These are phyloP conservation scores for Conopomorpha cramerella DNA, from an alignment of 1,140 invertebrate genomes.

Conservation along the genomic window DNA sequence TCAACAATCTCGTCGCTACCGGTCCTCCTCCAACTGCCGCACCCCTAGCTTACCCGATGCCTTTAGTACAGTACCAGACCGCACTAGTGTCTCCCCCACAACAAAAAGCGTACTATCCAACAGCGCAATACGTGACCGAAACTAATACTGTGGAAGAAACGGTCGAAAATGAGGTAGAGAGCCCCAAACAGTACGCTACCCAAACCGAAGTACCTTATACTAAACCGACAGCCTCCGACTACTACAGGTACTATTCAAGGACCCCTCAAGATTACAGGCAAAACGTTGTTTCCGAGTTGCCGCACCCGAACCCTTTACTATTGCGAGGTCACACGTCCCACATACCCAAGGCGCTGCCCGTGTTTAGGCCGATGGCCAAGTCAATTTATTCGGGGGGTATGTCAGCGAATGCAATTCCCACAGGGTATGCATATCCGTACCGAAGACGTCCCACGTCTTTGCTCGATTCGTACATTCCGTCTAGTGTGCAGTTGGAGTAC, in stretches of 20 bases:
- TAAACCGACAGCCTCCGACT: constrained; percentile 24
- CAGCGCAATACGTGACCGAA: constrained; percentile 15
- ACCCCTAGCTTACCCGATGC: constrained; percentile 31
- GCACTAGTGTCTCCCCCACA: constrained; percentile 9
- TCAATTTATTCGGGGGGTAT: constrained; percentile 19
- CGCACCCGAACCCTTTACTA: constrained; percentile 33
- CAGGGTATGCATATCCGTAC: constrained; percentile 17
- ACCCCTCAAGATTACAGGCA: constrained; percentile 28
- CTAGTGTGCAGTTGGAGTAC: constrained; percentile 48
- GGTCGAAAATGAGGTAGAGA: constrained; percentile 19
- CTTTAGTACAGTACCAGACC: constrained; percentile 27
- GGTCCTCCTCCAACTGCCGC: constrained; percentile 6
- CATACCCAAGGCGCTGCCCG: constrained; percentile 35
- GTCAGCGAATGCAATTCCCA: constrained; percentile 16
- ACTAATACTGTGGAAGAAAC: constrained; percentile 25
- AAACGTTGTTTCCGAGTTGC: constrained; percentile 20
- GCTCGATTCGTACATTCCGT: constrained; percentile 54
- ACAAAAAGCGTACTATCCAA: constrained; percentile 5
- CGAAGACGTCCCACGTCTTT: constrained; percentile 43
- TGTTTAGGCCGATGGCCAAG: constrained; percentile 29
- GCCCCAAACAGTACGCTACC: constrained; percentile 19
- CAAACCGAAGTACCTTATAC: constrained; percentile 23
- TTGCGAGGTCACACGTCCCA: constrained; percentile 36
- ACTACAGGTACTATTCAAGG: constrained; percentile 34
- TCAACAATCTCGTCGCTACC: not conserved